phyloP scores from a whole-genome alignment of 2,797 vertebrate genomes.

The Mallotus villosus region DNA sequence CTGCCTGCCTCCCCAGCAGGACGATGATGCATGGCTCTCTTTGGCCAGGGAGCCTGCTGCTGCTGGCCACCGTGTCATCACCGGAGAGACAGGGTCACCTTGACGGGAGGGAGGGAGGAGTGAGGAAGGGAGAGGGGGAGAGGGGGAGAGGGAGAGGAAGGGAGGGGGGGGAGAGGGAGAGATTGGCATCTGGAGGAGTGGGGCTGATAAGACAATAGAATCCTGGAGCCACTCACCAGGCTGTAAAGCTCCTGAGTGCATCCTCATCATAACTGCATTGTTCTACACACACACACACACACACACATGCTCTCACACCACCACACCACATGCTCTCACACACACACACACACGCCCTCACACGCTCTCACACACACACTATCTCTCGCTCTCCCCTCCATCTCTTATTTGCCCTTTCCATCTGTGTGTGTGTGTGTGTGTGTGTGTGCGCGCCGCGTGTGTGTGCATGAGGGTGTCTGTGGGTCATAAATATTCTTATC shows the following conservation, averaged over 20 bases:
- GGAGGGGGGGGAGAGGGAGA: conserved; percentile 6
- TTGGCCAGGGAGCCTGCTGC: not conserved
- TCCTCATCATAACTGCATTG: conserved; percentile 8
- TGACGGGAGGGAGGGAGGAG: conserved; percentile 42
- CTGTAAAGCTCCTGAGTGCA: conserved; percentile 31
- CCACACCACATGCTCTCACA: not conserved
- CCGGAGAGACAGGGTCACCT: conserved; percentile 69
- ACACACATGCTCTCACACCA: conserved; percentile 6
- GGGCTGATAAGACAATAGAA: conserved; percentile 58
- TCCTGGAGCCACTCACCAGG: conserved; percentile 32
- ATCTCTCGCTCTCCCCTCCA: conserved; percentile 27
- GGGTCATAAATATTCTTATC: conserved; percentile 55
- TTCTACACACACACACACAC: not conserved
- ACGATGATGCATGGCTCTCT: not conserved
- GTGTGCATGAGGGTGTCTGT: conserved; percentile 9
- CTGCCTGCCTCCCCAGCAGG: not conserved
- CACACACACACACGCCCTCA: conserved; percentile 7
- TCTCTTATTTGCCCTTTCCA: conserved; percentile 21
- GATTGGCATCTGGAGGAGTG: conserved; percentile 57
- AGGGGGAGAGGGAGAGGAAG: not conserved
- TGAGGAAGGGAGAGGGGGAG: not conserved
- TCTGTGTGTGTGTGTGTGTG: conserved; percentile 18
- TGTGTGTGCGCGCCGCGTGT: too few relatives aligned
- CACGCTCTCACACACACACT: conserved; percentile 8
- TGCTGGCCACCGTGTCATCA: conserved; percentile 52